Evolutionary conservation across 2,797 vertebrate genomes (phyloP), one percentile per base, ranked within the genome.

Genomic region (Loriculus beryllinus): DNA sequence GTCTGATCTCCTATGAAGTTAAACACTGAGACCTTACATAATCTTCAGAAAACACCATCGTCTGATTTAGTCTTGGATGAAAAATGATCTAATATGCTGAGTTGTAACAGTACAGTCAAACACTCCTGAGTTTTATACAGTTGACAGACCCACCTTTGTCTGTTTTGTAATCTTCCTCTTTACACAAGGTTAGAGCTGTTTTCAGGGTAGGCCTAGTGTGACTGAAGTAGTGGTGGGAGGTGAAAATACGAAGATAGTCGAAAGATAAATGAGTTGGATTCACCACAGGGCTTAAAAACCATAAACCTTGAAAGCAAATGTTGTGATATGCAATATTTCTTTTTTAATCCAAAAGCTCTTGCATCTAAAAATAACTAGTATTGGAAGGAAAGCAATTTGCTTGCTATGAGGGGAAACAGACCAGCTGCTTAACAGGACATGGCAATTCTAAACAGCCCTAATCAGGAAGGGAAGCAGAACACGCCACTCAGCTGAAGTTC

Each of bases 341-440:
- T 87, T 85, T 70, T 62, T 72, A 71, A 90, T 90, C 59, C 23
- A 56, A 92, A 95, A 39, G 26, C 15, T 75, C 82, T 76, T 62
- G 43, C 82, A 93, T 90, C 92, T 94, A 95, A 94, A 95, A 95
- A 92, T 95, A 95, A 7, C 37, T 71, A 23, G 47, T 76, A 64
- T 40, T 96, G 92, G 91, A 91, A 90, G 52, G 79, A 93, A 70
- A 96, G 95, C 87, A 92, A 87, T 94, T 92, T 95, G 35, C 92
- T 94, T 56, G 70, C 63, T 88, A 48, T 65, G 85, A 94, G 56
- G 91, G 95, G 95, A 96, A 96, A 69, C 21, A 59, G 65, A 60
- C 69, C 96, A 95, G 84, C 91, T 96, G 94, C 91, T 94, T 85
- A 94, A 95, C 93, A 96, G 95, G 95, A 96, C 94, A 86, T 0